Evolutionary conservation across 2,888 invertebrate species (phyloP).

Genomic region (Scotopteryx bipunctaria): DNA sequence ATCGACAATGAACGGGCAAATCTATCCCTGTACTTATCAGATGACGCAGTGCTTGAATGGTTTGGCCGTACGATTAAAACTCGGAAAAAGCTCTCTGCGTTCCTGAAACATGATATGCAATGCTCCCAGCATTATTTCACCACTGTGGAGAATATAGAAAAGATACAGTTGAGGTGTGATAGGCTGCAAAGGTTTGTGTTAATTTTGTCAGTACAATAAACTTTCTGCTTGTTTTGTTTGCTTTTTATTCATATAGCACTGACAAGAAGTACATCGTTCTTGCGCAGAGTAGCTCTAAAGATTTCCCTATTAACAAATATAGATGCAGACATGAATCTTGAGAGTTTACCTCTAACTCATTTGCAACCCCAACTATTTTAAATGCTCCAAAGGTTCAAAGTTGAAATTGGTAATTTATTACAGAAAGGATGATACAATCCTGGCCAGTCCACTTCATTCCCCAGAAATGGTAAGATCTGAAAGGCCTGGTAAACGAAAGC

Average conservation of each 20-base stretch:
- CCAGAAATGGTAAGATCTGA: conserved; percentile 57
- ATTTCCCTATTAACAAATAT: too few relatives aligned
- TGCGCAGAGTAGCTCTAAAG: too few relatives aligned
- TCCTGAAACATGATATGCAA: conserved; percentile 81
- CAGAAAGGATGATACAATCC: conserved; percentile 60
- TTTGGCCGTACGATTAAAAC: conserved; percentile 85
- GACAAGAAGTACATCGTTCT: too few relatives aligned
- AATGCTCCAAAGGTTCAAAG: too few relatives aligned
- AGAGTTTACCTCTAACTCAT: too few relatives aligned
- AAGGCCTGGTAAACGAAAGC: conserved; percentile 55
- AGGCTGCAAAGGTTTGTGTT: conserved; percentile 58
- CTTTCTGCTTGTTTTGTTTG: background rate
- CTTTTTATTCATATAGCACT: conserved; percentile 6
- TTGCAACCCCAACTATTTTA: too few relatives aligned
- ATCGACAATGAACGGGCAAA: conserved; percentile 78
- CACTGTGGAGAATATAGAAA: conserved; percentile 69
- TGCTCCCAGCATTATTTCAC: conserved; percentile 78
- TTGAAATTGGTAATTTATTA: conserved; percentile 37
- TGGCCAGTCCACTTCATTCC: conserved; percentile 60
- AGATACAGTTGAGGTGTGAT: conserved; percentile 58
- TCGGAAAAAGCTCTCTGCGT: conserved; percentile 81
- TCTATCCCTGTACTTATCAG: conserved; percentile 73
- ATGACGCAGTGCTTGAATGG: conserved; percentile 84
- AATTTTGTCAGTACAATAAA: conserved; percentile 1
- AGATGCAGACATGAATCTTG: too few relatives aligned